Conservation (phyloP, 2,888 invertebrate species). For the Drosophila sordidula region DNA sequence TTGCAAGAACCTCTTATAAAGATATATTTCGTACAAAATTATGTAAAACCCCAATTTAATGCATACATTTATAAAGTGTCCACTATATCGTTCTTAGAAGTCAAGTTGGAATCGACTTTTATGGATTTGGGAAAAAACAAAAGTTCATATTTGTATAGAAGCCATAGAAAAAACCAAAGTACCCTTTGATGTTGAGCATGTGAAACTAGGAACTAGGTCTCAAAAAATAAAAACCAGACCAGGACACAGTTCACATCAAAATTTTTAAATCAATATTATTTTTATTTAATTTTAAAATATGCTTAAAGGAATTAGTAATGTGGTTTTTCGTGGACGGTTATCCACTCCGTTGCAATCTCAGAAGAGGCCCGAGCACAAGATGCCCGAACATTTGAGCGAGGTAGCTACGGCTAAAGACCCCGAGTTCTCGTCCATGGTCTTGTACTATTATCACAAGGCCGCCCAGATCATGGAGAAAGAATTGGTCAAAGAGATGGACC, state of each 20-base stretch:
- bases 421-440: constrained; percentile 77
- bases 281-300: constrained; percentile 11
- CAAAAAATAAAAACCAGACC: background rate
- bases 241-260: background rate
- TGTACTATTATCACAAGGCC: constrained; percentile 82
- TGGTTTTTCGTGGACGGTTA: constrained; percentile 2
- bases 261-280: background rate
- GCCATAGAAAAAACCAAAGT: no score
- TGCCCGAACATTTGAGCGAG: constrained; percentile 75
- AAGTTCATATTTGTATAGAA: no score
- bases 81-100: no score
- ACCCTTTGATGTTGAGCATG: background rate
- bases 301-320: constrained; percentile 16
- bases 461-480: constrained; percentile 77
- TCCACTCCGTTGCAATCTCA: background rate
- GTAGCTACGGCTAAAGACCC: constrained; percentile 72
- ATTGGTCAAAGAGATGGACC: constrained; percentile 75
- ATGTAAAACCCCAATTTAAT: no score
- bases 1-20: no score
- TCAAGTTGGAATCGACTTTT: no score
- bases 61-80: no score
- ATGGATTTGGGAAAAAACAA: no score
- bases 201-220: background rate
- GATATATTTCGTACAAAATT: no score
- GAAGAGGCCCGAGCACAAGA: constrained; percentile 70